Base-by-base conservation (phyloP, 2,797 vertebrate species). In the Acipenser transmontanus region DNA sequence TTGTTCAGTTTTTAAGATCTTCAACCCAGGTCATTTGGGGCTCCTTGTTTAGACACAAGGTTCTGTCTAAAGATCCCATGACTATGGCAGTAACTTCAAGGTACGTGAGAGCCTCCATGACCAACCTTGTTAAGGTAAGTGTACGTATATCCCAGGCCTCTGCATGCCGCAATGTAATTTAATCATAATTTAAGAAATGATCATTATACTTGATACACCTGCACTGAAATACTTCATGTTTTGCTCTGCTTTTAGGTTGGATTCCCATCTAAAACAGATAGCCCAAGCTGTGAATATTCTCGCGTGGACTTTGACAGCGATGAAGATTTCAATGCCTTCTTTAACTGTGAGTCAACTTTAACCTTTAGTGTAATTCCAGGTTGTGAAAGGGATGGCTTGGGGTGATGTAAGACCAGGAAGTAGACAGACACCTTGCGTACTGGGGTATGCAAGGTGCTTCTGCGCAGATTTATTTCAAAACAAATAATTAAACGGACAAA, bases 261-360 rank as follows among this genome's bases (percentile, higher is more conserved):
- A 13, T 99, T 95, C 82, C 97, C 97, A 48, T 98, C 96, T 47
- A 92, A 91, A 84, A 88, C 89, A 7, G 91, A 98, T 76, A 91
- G 84, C 64, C 91, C 93, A 1, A 93, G 93, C 64, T 98, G 95
- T 70, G 90, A 93, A 77, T 98, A 96, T 73, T 95, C 96, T 17
- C 91, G 93, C 1, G 87, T 95, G 72, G 97, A 99, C 85, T 99
- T 97, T 73, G 96, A 99, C 79, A 94, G 91, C 0, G 96, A 99
- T 7, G 95, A 98, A 70, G 97, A 99, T 80, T 99, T 99, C 87
- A 94, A 92, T 71, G 82, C 81, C n/a, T 96, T 93, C 82, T 99
- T 97, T 81, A 92, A 89, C 70, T 91, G 97, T 34, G 34, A 34
- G 34, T 90, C 34, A 34, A 34, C 34, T 34, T 34, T 34, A 34